Percentiles rank a stretch among this genome's conserved stretches.
Evolutionary conservation across 2,888 invertebrate species (phyloP).

Genomic region (Tromatobia lineatoria): DNA sequence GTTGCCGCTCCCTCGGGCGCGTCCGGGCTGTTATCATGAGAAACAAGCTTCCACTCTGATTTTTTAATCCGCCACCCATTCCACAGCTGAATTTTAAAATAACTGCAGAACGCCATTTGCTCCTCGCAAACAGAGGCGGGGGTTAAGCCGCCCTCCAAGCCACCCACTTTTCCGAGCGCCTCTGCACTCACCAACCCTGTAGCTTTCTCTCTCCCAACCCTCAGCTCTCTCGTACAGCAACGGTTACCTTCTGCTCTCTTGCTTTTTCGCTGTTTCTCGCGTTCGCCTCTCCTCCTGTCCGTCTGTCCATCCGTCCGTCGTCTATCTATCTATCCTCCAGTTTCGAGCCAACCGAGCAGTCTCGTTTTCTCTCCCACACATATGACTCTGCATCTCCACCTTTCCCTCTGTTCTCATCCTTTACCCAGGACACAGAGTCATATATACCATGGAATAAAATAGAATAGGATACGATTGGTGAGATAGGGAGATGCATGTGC

Average conservation of each 20-base stretch:
- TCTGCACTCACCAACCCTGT: conserved; percentile 61
- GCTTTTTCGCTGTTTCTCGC: conserved; percentile 61
- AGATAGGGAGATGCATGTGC: conserved; percentile 64
- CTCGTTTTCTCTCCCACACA: conserved; percentile 1
- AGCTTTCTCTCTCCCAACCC: conserved; percentile 51
- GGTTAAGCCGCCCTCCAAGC: conserved; percentile 78
- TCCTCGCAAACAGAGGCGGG: conserved; percentile 84
- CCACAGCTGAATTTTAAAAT: conserved; percentile 85
- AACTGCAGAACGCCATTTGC: conserved; percentile 86
- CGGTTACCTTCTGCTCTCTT: conserved; percentile 50
- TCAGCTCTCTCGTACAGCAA: background rate
- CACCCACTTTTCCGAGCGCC: conserved; percentile 58
- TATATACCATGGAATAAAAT: conserved; percentile 50
- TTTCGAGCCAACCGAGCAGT: background rate
- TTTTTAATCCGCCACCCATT: conserved; percentile 85
- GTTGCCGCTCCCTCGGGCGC: conserved; percentile 77
- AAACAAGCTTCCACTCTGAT: conserved; percentile 86
- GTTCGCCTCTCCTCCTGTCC: conserved; percentile 50
- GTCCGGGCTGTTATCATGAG: conserved; percentile 83
- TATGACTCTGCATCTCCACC: conserved; percentile 39
- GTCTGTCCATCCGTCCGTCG: conserved; percentile 14
- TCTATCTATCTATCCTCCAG: conserved; percentile 29
- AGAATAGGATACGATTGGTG: conserved; percentile 52
- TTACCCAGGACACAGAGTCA: conserved; percentile 25
- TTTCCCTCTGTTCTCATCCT: conserved; percentile 45